A percentile compares a stretch with the other conserved stretches of the same genome.
These are phyloP conservation scores for Luidia sarsii DNA, from an alignment of 53 echinoderm and acorn worm species.

Conservation along the genomic window DNA sequence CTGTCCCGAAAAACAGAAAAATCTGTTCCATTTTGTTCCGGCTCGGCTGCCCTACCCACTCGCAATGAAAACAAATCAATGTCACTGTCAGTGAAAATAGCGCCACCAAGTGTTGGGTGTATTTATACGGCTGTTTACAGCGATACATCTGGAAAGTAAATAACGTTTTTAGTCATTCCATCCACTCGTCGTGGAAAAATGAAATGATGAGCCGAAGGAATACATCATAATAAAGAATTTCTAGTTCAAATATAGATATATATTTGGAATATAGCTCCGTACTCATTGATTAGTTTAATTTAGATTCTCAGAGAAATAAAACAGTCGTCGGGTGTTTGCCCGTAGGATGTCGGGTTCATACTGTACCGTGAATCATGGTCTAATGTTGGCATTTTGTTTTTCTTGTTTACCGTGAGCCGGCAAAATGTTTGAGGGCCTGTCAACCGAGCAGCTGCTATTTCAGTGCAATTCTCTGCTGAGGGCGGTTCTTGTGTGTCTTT, in stretches of 20 bases:
- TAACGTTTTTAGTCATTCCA: no score
- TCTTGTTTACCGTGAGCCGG: no score
- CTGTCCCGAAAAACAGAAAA: conserved; percentile 3
- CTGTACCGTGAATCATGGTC: no score
- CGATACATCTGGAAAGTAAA: no score
- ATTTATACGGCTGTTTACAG: conserved; percentile 15
- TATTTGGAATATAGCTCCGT: background rate
- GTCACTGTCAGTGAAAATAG: background rate
- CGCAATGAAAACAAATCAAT: no score
- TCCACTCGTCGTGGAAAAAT: no score
- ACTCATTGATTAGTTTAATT: background rate
- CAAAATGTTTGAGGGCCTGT: background rate
- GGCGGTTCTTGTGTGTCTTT: conserved; percentile 78
- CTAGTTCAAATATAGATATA: no score
- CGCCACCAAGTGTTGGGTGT: conserved; percentile 40
- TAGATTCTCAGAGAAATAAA: background rate
- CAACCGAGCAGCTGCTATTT: conserved; percentile 25
- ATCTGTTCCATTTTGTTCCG: conserved; percentile 38
- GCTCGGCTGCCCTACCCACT: no score
- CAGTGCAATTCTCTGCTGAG: conserved; percentile 43
- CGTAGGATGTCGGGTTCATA: no score
- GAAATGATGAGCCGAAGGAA: no score
- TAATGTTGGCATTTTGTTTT: background rate
- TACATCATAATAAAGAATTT: no score
- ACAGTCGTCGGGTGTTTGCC: conserved; percentile 28